These are phyloP conservation scores for Chrysocyon brachyurus DNA, from an alignment of 2,797 vertebrate genomes.

Conservation along the genomic window DNA sequence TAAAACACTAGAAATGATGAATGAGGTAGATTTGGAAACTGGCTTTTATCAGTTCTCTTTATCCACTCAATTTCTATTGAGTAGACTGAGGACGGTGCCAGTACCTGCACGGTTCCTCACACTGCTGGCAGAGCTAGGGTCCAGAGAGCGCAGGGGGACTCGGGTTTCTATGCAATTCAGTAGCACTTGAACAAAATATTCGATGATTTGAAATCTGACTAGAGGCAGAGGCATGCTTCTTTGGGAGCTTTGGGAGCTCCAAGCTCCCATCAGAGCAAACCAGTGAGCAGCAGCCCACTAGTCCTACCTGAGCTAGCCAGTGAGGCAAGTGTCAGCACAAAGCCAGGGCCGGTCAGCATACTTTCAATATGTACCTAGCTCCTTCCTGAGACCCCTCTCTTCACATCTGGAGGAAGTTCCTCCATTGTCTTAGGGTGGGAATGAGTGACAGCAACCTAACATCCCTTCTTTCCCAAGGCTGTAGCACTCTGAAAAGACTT, in stretches of 20 bases:
- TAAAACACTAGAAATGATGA: constrained; percentile 73
- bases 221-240: background rate
- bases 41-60: constrained; percentile 47
- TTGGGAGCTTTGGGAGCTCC: background rate
- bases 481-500: background rate
- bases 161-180: constrained; percentile 16
- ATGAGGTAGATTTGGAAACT: constrained; percentile 58
- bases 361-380: background rate
- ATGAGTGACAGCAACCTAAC: background rate
- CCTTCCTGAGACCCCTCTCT: background rate
- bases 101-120: background rate
- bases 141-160: background rate
- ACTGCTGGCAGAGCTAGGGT: background rate
- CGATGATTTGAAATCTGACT: background rate
- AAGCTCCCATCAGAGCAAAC: background rate
- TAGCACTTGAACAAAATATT: background rate
- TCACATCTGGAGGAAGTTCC: background rate
- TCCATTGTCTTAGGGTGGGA: background rate
- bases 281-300: background rate
- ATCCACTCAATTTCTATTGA: constrained; percentile 55
- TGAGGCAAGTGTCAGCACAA: accelerated
- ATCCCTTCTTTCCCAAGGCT: background rate
- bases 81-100: background rate
- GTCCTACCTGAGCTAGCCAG: background rate
- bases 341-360: background rate